These are phyloP conservation scores for Gonatopus flavifemur DNA, from an alignment of 1,140 invertebrate genomes.

Conservation along the genomic window DNA sequence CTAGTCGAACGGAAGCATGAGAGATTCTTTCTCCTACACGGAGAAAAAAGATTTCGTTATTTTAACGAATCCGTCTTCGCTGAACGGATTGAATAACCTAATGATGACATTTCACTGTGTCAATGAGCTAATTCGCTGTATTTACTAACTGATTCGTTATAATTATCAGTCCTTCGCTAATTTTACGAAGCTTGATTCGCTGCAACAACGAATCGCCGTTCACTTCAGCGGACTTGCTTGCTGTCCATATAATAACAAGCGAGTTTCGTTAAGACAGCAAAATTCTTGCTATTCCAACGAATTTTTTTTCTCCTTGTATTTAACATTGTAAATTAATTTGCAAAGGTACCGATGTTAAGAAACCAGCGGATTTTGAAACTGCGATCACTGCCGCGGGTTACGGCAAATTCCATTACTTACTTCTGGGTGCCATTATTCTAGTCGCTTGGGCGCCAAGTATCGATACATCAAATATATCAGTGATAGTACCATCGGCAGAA, in stretches of 20 bases:
- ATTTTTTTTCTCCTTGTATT: neutral
- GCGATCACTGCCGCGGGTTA: slow-evolving; percentile 64
- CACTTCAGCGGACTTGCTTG: too few relatives aligned
- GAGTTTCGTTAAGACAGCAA: neutral
- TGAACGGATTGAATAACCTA: too few relatives aligned
- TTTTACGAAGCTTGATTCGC: too few relatives aligned
- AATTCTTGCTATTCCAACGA: slow-evolving; percentile 1
- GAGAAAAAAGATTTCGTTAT: too few relatives aligned
- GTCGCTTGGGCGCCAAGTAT: slow-evolving; percentile 66
- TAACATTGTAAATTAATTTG: neutral
- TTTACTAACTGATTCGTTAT: too few relatives aligned
- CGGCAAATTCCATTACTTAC: slow-evolving; percentile 68
- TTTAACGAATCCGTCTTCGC: too few relatives aligned
- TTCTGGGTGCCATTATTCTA: slow-evolving; percentile 65
- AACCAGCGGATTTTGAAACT: slow-evolving; percentile 63
- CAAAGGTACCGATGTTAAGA: slow-evolving; percentile 25
- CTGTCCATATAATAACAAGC: too few relatives aligned
- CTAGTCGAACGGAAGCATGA: too few relatives aligned
- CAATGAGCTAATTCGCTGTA: too few relatives aligned
- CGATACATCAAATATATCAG: slow-evolving; percentile 67
- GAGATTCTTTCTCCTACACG: neutral
- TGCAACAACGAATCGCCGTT: too few relatives aligned
- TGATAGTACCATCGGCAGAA: slow-evolving; percentile 70
- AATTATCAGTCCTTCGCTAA: too few relatives aligned
- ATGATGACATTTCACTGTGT: too few relatives aligned